Percentiles rank a stretch among this genome's conserved stretches.
Conservation (phyloP, 2,113 vertebrate species). For the Meriones unguiculatus region DNA sequence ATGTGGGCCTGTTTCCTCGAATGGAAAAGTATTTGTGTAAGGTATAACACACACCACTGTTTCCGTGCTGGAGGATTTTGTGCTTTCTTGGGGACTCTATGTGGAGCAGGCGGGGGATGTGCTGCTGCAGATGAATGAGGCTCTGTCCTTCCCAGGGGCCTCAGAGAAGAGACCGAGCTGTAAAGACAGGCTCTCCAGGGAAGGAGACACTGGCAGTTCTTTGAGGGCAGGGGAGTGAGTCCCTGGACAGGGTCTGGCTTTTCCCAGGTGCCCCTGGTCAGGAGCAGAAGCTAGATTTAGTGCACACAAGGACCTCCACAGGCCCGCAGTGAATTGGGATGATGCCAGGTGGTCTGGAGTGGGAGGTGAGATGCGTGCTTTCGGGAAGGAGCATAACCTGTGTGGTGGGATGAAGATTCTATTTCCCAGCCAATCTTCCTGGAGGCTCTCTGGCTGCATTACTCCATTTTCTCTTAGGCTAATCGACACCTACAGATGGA, state of each 20-base stretch:
- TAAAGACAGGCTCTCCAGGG: neutral
- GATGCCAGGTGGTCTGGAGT: neutral
- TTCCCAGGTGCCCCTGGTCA: neutral
- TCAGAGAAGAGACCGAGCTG: neutral
- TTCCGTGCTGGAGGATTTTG: neutral
- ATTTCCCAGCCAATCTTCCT: neutral
- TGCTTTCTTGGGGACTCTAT: neutral
- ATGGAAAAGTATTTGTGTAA: conserved; percentile 4
- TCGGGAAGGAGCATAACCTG: neutral
- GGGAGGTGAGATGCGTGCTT: neutral
- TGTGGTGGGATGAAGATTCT: neutral
- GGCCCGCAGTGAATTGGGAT: rapidly evolving
- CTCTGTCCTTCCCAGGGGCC: neutral
- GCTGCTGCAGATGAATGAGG: neutral
- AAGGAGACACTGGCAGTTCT: neutral
- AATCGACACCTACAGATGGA: neutral
- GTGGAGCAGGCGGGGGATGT: neutral
- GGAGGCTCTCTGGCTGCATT: neutral
- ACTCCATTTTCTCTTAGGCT: neutral
- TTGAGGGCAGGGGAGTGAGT: neutral
- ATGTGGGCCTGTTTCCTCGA: neutral
- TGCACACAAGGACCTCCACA: neutral
- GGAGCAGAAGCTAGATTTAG: neutral
- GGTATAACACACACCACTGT: neutral
- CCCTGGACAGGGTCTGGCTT: neutral